Evolutionary conservation across 2,113 vertebrate species (phyloP).

Genomic region (Pagrus major): DNA sequence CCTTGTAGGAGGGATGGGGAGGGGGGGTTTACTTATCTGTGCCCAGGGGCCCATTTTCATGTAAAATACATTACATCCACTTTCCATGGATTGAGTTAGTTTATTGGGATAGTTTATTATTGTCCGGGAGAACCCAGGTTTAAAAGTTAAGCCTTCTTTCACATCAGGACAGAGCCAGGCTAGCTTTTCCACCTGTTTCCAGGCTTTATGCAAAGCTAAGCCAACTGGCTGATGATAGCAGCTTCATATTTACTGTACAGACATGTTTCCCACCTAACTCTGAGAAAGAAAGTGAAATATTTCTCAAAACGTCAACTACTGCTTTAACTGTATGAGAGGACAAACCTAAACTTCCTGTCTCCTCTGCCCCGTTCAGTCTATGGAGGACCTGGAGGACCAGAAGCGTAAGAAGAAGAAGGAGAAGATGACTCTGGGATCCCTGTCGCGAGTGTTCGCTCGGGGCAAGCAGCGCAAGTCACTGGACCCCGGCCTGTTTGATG

Average conservation of each 20-base stretch:
- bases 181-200: not conserved
- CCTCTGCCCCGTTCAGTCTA: constrained; percentile 85
- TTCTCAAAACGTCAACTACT: not conserved
- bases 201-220: not conserved
- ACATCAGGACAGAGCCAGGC: not conserved
- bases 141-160: no score
- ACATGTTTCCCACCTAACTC: not conserved
- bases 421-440: constrained; percentile 95
- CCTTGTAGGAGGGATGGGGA: no score
- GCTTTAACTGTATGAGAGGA: not conserved
- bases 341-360: constrained; percentile 15
- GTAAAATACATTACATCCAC: no score
- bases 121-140: no score
- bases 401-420: constrained; percentile 93
- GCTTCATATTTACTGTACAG: not conserved
- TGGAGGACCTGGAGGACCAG: constrained; percentile 98
- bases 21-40: not conserved
- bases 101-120: no score
- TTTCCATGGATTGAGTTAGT: no score
- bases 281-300: not conserved
- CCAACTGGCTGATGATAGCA: not conserved
- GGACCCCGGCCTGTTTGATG: constrained; percentile 96
- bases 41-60: not conserved
- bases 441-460: constrained; percentile 95
- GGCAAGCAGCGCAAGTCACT: constrained; percentile 97